A percentile compares a stretch with the other conserved stretches of the same genome.
Conservation (phyloP, 2,797 vertebrate genomes). For the Semaprochilodus insignis region DNA sequence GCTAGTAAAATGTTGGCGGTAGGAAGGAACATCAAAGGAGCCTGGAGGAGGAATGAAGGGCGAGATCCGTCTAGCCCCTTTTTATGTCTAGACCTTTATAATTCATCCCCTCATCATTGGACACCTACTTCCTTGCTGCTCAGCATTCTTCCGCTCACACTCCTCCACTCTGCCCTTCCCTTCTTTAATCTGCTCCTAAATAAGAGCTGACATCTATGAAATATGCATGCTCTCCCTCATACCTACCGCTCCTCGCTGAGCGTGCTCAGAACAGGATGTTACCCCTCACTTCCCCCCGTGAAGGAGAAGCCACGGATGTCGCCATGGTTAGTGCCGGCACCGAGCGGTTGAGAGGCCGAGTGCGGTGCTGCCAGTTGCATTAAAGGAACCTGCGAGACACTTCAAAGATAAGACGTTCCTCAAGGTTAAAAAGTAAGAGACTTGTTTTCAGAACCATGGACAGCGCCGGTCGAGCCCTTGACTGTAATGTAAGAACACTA, state of each 20-base stretch:
- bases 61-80: background rate
- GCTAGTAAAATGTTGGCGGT: background rate
- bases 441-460: background rate
- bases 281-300: conserved; percentile 29
- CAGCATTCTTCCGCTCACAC: conserved; percentile 19
- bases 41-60: conserved; percentile 27
- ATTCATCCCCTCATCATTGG: conserved; percentile 33
- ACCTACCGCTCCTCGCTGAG: conserved; percentile 29
- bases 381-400: conserved; percentile 12
- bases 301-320: conserved; percentile 36
- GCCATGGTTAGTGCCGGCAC: conserved; percentile 3
- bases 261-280: conserved; percentile 43
- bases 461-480: background rate
- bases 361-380: background rate
- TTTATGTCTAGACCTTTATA: conserved; percentile 21
- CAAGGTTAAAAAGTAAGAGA: background rate
- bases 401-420: conserved; percentile 12
- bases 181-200: conserved; percentile 57
- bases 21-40: conserved; percentile 21
- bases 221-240: conserved; percentile 58
- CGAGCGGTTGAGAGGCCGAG: background rate
- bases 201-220: conserved; percentile 60
- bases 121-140: conserved; percentile 20
- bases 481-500: background rate
- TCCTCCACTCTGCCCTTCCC: conserved; percentile 35